A percentile compares a stretch with the other conserved stretches of the same genome.
Evolutionary conservation across 2,113 vertebrate species (phyloP).

Genomic region (Hiodon alosoides): DNA sequence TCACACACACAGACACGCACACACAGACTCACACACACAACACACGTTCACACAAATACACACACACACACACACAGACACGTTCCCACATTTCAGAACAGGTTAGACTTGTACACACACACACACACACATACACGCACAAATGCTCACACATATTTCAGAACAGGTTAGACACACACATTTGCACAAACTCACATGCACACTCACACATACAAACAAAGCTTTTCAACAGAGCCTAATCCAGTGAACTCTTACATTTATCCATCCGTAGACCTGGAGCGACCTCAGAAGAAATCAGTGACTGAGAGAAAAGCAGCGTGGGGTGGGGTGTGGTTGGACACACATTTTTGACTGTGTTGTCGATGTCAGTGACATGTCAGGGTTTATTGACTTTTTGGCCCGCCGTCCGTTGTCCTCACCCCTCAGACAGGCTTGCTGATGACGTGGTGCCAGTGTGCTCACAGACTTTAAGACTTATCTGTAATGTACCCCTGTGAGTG

Average conservation of each 20-base stretch:
- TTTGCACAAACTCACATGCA: too few relatives aligned
- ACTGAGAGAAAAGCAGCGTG: background rate
- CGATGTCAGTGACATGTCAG: background rate
- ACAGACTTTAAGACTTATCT: too few relatives aligned
- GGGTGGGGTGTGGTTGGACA: background rate
- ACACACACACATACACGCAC: background rate
- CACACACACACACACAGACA: background rate
- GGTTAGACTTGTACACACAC: too few relatives aligned
- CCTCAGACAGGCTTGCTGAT: background rate
- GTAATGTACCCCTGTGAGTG: background rate
- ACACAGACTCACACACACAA: too few relatives aligned
- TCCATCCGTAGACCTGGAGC: background rate
- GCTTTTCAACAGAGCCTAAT: too few relatives aligned
- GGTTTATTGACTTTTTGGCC: background rate
- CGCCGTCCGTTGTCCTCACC: background rate
- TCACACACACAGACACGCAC: background rate
- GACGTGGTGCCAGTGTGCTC: background rate
- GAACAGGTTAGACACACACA: too few relatives aligned
- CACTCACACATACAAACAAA: too few relatives aligned
- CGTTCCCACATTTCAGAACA: too few relatives aligned
- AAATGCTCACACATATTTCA: background rate
- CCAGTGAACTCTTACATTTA: too few relatives aligned
- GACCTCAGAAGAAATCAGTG: slow-evolving; percentile 4
- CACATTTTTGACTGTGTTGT: background rate
- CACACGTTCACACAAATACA: too few relatives aligned